Evolutionary conservation across 2,113 vertebrate genomes (phyloP).

Genomic region (Centropristis striata): DNA sequence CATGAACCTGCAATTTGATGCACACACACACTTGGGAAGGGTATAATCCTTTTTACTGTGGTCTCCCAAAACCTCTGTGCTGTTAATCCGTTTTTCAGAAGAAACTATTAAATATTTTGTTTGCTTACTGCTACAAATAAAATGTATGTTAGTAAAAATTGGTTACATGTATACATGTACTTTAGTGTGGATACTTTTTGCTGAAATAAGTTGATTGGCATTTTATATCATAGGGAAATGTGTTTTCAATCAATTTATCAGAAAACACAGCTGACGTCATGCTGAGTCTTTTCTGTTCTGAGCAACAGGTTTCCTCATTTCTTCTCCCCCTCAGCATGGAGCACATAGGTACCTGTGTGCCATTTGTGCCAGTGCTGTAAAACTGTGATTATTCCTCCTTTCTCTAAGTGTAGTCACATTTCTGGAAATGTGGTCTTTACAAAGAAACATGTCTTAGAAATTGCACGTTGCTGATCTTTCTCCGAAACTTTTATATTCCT

Average conservation of each 20-base stretch:
- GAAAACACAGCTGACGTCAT: not conserved
- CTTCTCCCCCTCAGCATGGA: not conserved
- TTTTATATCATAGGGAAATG: not conserved
- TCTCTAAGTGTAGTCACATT: too few species aligned
- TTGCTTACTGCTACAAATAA: conserved; percentile 6
- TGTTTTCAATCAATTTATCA: not conserved
- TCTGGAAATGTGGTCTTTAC: too few species aligned
- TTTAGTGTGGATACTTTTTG: not conserved
- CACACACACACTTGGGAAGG: not conserved
- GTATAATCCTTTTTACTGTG: not conserved
- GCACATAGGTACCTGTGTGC: too few species aligned
- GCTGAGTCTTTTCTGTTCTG: not conserved
- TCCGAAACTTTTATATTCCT: too few species aligned
- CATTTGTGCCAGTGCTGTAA: too few species aligned
- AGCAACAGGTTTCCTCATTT: not conserved
- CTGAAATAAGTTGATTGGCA: too few species aligned
- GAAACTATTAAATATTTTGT: conserved; percentile 4
- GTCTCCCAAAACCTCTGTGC: not conserved
- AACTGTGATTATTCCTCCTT: too few species aligned
- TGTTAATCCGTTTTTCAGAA: not conserved
- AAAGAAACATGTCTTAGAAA: too few species aligned
- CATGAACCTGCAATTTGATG: not conserved
- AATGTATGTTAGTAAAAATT: not conserved
- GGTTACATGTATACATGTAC: too few species aligned
- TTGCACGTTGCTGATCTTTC: too few species aligned